Percentiles rank a stretch among this genome's conserved stretches.
These are phyloP conservation scores for Chitala chitala DNA, from an alignment of 2,113 vertebrate genomes.

Conservation along the genomic window DNA sequence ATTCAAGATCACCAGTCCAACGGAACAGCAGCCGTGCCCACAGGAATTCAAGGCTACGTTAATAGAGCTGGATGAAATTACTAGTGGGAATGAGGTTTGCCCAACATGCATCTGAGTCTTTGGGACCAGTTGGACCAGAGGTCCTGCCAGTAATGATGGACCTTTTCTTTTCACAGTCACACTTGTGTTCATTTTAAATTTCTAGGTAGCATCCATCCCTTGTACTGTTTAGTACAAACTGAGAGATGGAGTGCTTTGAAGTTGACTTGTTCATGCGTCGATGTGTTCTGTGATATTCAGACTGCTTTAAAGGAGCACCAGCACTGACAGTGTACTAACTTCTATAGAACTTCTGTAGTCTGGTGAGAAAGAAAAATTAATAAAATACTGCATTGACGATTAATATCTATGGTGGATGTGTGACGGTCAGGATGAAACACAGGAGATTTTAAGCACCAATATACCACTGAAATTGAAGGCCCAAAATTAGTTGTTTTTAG, in stretches of 20 bases:
- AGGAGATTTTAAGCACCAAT: neutral
- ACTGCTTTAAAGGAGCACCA: no score
- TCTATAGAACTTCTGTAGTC: constrained; percentile 7
- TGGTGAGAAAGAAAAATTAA: constrained; percentile 42
- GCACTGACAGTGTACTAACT: no score
- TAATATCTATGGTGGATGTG: constrained; percentile 42
- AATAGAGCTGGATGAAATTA: no score
- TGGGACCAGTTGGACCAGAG: neutral
- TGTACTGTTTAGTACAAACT: no score
- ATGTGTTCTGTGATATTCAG: no score
- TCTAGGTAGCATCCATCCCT: neutral
- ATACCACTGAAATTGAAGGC: neutral
- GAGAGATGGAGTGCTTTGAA: no score
- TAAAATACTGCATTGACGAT: constrained; percentile 52
- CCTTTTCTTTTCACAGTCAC: neutral
- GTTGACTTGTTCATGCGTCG: no score
- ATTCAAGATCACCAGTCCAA: no score
- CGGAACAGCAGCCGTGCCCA: no score
- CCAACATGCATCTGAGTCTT: neutral
- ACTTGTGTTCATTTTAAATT: neutral
- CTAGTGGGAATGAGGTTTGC: no score
- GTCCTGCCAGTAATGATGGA: neutral
- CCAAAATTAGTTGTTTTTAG: no score
- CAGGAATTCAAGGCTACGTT: no score
- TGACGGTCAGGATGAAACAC: constrained; percentile 37